A percentile compares a stretch with the other conserved stretches of the same genome.
Conservation (phyloP, 2,797 vertebrate genomes). For the Propithecus deckenii region DNA sequence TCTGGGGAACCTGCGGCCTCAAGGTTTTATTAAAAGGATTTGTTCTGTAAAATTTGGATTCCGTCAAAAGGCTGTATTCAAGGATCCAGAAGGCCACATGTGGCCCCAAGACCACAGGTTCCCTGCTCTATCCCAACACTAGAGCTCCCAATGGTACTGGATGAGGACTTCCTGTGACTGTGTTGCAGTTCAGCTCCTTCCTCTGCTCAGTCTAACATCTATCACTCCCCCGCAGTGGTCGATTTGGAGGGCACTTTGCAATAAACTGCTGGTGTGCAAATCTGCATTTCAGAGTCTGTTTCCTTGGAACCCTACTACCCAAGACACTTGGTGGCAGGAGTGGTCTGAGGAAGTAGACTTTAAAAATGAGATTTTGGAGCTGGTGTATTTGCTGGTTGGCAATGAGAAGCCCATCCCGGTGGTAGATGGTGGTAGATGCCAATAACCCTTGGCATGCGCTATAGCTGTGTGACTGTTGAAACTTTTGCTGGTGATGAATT, state of each 20-base stretch:
- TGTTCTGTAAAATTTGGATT: no score
- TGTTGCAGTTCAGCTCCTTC: neutral
- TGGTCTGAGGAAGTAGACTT: constrained; percentile 32
- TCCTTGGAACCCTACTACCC: neutral
- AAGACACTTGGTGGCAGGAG: neutral
- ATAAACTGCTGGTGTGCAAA: neutral
- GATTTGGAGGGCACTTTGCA: neutral
- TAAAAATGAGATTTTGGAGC: neutral
- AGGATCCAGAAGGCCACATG: no score
- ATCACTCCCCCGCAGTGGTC: neutral
- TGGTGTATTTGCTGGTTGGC: neutral
- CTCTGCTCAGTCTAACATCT: neutral
- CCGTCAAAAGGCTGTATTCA: no score
- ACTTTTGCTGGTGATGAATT: neutral
- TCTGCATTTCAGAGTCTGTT: constrained; percentile 11
- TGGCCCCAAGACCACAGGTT: no score
- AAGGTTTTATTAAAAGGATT: no score
- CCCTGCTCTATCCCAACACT: neutral
- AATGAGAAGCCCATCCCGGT: neutral
- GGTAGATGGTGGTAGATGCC: neutral
- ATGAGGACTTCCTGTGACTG: neutral
- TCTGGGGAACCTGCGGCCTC: no score
- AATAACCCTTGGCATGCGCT: neutral
- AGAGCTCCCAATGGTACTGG: neutral
- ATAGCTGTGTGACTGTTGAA: neutral